Evolutionary conservation across 2,113 vertebrate species (phyloP).

Genomic region (Chloebia gouldiae): DNA sequence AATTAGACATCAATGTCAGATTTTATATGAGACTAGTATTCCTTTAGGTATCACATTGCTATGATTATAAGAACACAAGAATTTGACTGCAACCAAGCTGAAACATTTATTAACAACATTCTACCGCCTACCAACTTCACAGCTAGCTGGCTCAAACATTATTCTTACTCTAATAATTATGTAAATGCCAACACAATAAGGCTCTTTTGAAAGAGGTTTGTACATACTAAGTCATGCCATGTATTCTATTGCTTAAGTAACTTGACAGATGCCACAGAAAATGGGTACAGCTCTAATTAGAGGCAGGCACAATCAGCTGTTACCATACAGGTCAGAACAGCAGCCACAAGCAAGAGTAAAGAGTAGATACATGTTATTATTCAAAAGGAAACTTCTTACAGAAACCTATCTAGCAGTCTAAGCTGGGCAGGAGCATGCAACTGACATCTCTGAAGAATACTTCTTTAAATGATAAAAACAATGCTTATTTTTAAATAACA

Average conservation of each 20-base stretch:
- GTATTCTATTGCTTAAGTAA: background rate
- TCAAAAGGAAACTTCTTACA: background rate
- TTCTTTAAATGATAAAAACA: background rate
- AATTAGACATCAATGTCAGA: background rate
- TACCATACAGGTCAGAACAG: background rate
- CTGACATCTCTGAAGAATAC: background rate
- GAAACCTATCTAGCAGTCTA: background rate
- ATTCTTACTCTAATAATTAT: background rate
- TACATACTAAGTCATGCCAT: background rate
- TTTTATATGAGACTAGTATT: background rate
- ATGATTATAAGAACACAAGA: background rate
- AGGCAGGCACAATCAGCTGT: background rate
- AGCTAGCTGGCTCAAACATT: background rate
- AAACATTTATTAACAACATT: background rate
- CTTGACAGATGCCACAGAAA: background rate
- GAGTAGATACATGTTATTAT: background rate
- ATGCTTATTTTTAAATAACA: background rate
- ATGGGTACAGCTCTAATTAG: background rate
- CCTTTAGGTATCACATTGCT: background rate
- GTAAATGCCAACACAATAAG: background rate
- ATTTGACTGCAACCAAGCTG: background rate
- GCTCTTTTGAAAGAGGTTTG: background rate
- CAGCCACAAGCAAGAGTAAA: background rate
- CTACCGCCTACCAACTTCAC: background rate
- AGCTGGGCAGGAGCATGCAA: background rate